phyloP scores from a whole-genome alignment of 2,888 invertebrate species.

The Perithous albicinctus region DNA sequence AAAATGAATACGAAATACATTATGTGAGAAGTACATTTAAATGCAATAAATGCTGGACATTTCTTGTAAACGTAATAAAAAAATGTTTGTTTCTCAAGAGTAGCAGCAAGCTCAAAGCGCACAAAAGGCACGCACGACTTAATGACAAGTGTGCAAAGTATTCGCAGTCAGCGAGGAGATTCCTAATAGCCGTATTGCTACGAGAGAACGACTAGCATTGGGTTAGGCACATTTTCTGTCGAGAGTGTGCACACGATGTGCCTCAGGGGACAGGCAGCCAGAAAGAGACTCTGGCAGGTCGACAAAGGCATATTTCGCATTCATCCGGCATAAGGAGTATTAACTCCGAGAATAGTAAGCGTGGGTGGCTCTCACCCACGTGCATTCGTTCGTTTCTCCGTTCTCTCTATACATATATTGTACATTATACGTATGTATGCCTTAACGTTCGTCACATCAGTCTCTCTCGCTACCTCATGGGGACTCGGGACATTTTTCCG shows the following conservation, averaged over 20 bases:
- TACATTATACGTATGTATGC: constrained; percentile 66
- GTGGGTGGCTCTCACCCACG: constrained; percentile 80
- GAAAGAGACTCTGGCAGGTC: constrained; percentile 73
- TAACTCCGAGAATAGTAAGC: constrained; percentile 80
- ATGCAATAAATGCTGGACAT: neutral
- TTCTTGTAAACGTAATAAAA: neutral
- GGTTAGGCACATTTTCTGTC: constrained; percentile 19
- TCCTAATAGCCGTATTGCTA: constrained; percentile 40
- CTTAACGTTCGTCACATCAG: constrained; percentile 58
- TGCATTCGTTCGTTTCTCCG: constrained; percentile 62
- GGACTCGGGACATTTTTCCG: constrained; percentile 56
- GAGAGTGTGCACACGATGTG: constrained; percentile 35
- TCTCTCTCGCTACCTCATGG: constrained; percentile 21
- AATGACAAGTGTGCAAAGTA: constrained; percentile 33
- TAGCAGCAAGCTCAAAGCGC: constrained; percentile 12
- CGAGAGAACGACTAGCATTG: constrained; percentile 7
- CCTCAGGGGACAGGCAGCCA: constrained; percentile 33
- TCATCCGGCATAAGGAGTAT: constrained; percentile 78
- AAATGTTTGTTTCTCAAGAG: neutral
- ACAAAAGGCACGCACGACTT: constrained; percentile 37
- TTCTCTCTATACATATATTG: constrained; percentile 59
- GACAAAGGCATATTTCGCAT: constrained; percentile 81
- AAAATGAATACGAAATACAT: neutral
- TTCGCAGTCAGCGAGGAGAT: constrained; percentile 29
- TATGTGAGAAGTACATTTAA: neutral